Evolutionary conservation across 2,113 vertebrate species (phyloP).

Genomic region (Phylloscopus whistleri): DNA sequence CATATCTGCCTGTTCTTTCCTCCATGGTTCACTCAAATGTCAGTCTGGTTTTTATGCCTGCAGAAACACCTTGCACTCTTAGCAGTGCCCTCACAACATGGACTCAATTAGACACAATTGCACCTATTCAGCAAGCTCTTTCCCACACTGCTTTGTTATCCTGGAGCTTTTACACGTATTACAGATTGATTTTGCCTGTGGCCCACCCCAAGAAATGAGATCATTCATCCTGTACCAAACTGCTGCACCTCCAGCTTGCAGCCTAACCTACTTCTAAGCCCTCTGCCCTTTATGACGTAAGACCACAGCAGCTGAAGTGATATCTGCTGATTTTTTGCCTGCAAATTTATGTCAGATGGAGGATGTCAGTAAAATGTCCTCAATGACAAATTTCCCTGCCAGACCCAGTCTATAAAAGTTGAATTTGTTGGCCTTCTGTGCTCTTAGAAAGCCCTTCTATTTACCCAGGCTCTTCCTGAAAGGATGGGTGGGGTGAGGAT

Average conservation of each 20-base stretch:
- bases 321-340: neutral
- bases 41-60: neutral
- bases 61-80: neutral
- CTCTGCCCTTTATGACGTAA: neutral
- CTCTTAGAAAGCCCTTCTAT: neutral
- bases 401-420: neutral
- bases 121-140: neutral
- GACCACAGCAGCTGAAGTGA: neutral
- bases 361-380: neutral
- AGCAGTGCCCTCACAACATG: neutral
- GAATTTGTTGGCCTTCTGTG: neutral
- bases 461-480: slow-evolving; percentile 44
- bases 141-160: neutral
- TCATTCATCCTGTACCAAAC: neutral
- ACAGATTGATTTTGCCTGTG: neutral
- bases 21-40: neutral
- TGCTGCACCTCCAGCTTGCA: neutral
- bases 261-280: neutral
- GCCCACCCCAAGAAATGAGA: neutral
- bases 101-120: neutral
- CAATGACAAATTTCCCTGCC: neutral
- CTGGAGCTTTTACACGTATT: neutral
- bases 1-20: neutral
- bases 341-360: neutral
- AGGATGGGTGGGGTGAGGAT: slow-evolving; percentile 3